Conservation (phyloP, 2,113 vertebrate genomes). For the Lethenteron reissneri region DNA sequence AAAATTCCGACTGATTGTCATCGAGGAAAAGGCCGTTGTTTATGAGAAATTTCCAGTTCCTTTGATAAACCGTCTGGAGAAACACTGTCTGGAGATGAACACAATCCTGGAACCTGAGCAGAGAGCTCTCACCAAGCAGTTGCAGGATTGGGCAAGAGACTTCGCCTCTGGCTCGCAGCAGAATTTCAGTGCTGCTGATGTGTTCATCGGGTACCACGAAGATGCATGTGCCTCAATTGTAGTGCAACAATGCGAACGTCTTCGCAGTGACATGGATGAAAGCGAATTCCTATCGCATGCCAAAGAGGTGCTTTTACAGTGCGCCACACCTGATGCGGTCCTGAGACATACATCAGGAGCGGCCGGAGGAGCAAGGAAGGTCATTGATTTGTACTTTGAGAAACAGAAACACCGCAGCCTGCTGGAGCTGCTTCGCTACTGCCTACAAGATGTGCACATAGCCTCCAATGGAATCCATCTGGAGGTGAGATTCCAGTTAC, state of each 20-base stretch:
- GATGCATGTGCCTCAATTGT: conserved; percentile 59
- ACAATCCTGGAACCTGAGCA: conserved; percentile 27
- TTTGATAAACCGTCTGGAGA: conserved; percentile 37
- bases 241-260: conserved; percentile 33
- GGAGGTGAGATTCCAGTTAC: too few relatives aligned
- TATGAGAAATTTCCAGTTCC: conserved; percentile 33
- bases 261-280: conserved; percentile 14
- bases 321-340: conserved; percentile 62
- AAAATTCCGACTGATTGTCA: conserved; percentile 30
- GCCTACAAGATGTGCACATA: too few relatives aligned
- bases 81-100: conserved; percentile 32
- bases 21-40: conserved; percentile 36
- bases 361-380: conserved; percentile 15
- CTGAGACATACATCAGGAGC: conserved; percentile 21
- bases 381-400: conserved; percentile 33
- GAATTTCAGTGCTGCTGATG: conserved; percentile 11
- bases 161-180: conserved; percentile 6
- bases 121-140: conserved; percentile 18
- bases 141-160: conserved; percentile 21
- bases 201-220: conserved; percentile 65
- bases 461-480: too few relatives aligned
- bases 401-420: conserved; percentile 45
- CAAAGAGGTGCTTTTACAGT: conserved; percentile 38
- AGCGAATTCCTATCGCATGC: conserved; percentile 20
- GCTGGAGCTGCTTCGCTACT: conserved; percentile 31